Evolutionary conservation across 2,113 vertebrate species (phyloP).

Genomic region (Prionailurus bengalensis): DNA sequence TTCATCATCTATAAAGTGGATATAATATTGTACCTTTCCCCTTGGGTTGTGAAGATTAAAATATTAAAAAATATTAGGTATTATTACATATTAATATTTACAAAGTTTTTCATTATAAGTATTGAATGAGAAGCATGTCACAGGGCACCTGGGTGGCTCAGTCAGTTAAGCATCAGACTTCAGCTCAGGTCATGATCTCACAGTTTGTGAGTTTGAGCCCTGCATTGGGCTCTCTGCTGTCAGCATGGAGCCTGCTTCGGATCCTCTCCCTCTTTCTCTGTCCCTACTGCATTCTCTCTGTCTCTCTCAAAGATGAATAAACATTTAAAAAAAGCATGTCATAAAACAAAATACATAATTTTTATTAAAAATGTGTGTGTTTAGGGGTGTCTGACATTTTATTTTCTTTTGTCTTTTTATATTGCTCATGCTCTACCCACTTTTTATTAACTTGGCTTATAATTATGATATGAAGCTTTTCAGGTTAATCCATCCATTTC

Average conservation of each 20-base stretch:
- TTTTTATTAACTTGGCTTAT: slow-evolving; percentile 7
- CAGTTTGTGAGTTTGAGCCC: too few relatives aligned
- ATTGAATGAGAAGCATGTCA: background rate
- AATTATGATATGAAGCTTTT: slow-evolving; percentile 34
- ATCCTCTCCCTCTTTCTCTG: too few relatives aligned
- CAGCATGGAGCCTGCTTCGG: too few relatives aligned
- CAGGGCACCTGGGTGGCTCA: too few relatives aligned
- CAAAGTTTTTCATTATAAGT: background rate
- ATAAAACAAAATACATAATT: background rate
- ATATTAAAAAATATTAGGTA: slow-evolving; percentile 1
- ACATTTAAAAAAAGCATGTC: background rate
- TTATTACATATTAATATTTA: slow-evolving; percentile 7
- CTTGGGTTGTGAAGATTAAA: background rate
- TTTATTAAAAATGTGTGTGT: background rate
- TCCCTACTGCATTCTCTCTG: too few relatives aligned
- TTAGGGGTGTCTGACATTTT: background rate
- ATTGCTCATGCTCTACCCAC: background rate
- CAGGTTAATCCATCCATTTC: background rate
- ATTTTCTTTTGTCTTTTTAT: slow-evolving; percentile 40
- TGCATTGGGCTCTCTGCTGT: too few relatives aligned
- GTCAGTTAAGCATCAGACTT: too few relatives aligned
- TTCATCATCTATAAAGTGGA: background rate
- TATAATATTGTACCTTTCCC: background rate
- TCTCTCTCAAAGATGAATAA: too few relatives aligned
- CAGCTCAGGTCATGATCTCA: too few relatives aligned